Evolutionary conservation across 2,888 invertebrate genomes (phyloP).

Genomic region (Clunio marinus): DNA sequence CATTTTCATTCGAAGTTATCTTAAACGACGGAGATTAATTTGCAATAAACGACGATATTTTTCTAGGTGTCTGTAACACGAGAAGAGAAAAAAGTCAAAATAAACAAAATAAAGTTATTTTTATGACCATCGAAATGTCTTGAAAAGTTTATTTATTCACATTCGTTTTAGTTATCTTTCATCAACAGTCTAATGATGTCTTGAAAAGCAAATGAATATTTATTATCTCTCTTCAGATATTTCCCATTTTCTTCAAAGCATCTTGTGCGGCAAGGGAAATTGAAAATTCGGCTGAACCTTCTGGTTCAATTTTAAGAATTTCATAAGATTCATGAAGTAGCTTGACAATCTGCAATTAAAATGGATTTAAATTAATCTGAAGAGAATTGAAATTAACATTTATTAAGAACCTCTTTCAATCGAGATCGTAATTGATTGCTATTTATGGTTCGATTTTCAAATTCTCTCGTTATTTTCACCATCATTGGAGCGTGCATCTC

Average conservation of each 20-base stretch:
- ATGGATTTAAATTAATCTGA: constrained; percentile 5
- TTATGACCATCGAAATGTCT: constrained; percentile 4
- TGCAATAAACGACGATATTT: background rate
- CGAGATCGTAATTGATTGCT: constrained; percentile 61
- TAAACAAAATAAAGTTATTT: background rate
- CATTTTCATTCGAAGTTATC: constrained; percentile 72
- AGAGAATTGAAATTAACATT: background rate
- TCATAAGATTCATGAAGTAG: constrained; percentile 63
- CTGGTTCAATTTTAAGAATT: constrained; percentile 67
- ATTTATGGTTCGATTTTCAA: constrained; percentile 58
- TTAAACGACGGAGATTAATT: constrained; percentile 54
- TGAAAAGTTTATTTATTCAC: background rate
- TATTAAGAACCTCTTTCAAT: constrained; percentile 60
- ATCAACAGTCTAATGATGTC: constrained; percentile 5
- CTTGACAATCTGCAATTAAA: constrained; percentile 42
- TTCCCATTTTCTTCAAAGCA: constrained; percentile 61
- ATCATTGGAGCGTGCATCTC: constrained; percentile 83
- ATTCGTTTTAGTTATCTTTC: constrained; percentile 10
- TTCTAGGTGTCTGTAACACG: background rate
- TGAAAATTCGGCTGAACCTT: constrained; percentile 66
- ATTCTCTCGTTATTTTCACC: constrained; percentile 66
- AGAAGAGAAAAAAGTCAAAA: background rate
- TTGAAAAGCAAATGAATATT: background rate
- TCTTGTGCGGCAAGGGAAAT: constrained; percentile 67
- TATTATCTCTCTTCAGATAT: constrained; percentile 9